These are phyloP conservation scores for Cosmorhoe ocellata DNA, from an alignment of 2,888 invertebrate species.

Conservation along the genomic window DNA sequence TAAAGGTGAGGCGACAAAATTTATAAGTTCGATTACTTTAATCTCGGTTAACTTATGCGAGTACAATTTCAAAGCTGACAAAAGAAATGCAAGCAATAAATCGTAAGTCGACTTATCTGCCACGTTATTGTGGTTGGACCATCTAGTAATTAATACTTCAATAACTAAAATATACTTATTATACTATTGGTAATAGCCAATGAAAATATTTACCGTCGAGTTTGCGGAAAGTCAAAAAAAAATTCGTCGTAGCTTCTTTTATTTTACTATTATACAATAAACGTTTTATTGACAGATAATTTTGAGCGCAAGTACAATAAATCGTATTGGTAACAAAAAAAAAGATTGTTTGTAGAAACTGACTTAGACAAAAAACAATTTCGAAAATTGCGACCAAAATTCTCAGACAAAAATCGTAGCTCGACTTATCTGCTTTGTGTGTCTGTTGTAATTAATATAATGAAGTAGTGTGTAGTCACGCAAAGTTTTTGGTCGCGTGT, in stretches of 20 bases:
- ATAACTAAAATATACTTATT: background rate
- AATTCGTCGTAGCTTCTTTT: too few relatives aligned
- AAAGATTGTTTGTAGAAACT: too few relatives aligned
- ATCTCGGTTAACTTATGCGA: slow-evolving; percentile 82
- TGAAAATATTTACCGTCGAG: too few relatives aligned
- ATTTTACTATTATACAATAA: too few relatives aligned
- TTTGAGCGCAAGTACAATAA: too few relatives aligned
- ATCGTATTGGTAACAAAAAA: too few relatives aligned
- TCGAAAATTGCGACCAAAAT: background rate
- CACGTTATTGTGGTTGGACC: slow-evolving; percentile 58
- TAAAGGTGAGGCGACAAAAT: slow-evolving; percentile 83
- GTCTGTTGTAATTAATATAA: slow-evolving; percentile 74
- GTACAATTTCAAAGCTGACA: slow-evolving; percentile 83
- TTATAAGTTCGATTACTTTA: slow-evolving; percentile 83
- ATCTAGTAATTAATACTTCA: slow-evolving; percentile 53
- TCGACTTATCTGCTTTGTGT: slow-evolving; percentile 21
- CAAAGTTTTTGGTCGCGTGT: slow-evolving; percentile 71
- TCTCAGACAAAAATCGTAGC: slow-evolving; percentile 9
- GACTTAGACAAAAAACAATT: too few relatives aligned
- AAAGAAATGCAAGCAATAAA: slow-evolving; percentile 83
- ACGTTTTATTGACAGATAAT: too few relatives aligned
- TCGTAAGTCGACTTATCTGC: slow-evolving; percentile 71
- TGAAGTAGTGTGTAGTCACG: slow-evolving; percentile 69
- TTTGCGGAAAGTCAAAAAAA: too few relatives aligned
- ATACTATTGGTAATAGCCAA: too few relatives aligned